phyloP scores from a whole-genome alignment of 1,140 invertebrate species.

The Parapsyche elsis region DNA sequence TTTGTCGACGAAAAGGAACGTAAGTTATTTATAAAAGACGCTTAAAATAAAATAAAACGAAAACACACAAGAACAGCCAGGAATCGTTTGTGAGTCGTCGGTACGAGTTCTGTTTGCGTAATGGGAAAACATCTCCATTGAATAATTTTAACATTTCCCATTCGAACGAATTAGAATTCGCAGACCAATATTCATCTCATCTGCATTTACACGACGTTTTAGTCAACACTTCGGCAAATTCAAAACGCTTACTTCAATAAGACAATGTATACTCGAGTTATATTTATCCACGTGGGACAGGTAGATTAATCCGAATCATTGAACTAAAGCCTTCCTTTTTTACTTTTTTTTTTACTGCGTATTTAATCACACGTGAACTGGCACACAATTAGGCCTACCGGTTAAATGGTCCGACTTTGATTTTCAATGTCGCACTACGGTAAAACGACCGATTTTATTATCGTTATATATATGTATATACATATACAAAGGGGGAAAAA shows the following conservation, averaged over 20 bases:
- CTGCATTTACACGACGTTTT: slow-evolving; percentile 20
- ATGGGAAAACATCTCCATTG: slow-evolving; percentile 22
- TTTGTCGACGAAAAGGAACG: too few species aligned
- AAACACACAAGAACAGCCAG: neutral
- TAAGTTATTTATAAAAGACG: too few species aligned
- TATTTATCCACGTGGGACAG: neutral
- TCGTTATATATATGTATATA: neutral
- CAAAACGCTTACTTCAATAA: neutral
- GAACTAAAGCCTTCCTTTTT: neutral
- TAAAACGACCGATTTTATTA: slow-evolving; percentile 13
- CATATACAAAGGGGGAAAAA: neutral
- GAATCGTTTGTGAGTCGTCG: neutral
- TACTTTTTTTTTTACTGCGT: neutral
- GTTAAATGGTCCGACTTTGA: slow-evolving; percentile 16
- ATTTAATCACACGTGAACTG: slow-evolving; percentile 17
- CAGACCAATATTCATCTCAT: slow-evolving; percentile 22
- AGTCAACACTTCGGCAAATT: neutral
- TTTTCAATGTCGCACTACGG: slow-evolving; percentile 14
- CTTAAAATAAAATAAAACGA: slow-evolving; percentile 4
- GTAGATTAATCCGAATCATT: neutral
- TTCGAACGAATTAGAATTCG: slow-evolving; percentile 27
- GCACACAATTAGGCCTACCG: slow-evolving; percentile 16
- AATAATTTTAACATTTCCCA: slow-evolving; percentile 35
- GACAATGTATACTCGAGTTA: neutral
- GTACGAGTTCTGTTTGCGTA: slow-evolving; percentile 25